Percentiles rank a stretch among this genome's conserved stretches.
Evolutionary conservation across 2,888 invertebrate species (phyloP).

Genomic region (Himalopsyche tibetana): DNA sequence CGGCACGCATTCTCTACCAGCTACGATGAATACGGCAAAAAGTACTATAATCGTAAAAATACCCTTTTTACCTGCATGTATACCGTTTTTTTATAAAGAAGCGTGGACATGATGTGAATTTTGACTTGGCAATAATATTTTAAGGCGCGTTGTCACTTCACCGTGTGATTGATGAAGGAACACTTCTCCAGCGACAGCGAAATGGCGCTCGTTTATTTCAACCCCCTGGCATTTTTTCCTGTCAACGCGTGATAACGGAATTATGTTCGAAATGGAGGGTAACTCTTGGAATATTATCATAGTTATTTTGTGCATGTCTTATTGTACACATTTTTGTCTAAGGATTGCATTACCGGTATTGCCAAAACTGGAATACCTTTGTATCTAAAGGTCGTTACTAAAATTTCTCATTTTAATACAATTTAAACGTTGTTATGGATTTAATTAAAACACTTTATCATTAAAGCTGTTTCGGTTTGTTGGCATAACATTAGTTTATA

Average conservation of each 20-base stretch:
- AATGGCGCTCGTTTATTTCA: slow-evolving; percentile 45
- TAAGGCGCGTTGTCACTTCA: slow-evolving; percentile 26
- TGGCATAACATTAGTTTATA: too few relatives aligned
- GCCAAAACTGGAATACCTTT: too few relatives aligned
- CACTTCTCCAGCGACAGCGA: background rate
- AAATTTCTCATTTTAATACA: too few relatives aligned
- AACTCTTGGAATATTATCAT: background rate
- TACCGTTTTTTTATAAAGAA: background rate
- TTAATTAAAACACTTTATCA: too few relatives aligned
- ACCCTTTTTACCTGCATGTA: background rate
- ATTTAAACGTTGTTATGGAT: too few relatives aligned
- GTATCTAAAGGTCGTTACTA: too few relatives aligned
- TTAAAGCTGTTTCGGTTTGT: too few relatives aligned
- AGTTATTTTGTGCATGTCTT: background rate
- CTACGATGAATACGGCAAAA: background rate
- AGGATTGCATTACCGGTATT: too few relatives aligned
- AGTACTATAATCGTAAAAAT: slow-evolving; percentile 14
- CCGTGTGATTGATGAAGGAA: slow-evolving; percentile 17
- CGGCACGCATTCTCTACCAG: background rate
- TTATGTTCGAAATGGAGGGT: slow-evolving; percentile 32
- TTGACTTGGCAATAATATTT: slow-evolving; percentile 26
- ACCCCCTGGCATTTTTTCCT: slow-evolving; percentile 50
- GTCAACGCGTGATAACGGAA: slow-evolving; percentile 56
- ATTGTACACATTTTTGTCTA: background rate
- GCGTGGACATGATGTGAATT: slow-evolving; percentile 5